Conservation (phyloP, 2,113 vertebrate species). For the Hucho hucho region DNA sequence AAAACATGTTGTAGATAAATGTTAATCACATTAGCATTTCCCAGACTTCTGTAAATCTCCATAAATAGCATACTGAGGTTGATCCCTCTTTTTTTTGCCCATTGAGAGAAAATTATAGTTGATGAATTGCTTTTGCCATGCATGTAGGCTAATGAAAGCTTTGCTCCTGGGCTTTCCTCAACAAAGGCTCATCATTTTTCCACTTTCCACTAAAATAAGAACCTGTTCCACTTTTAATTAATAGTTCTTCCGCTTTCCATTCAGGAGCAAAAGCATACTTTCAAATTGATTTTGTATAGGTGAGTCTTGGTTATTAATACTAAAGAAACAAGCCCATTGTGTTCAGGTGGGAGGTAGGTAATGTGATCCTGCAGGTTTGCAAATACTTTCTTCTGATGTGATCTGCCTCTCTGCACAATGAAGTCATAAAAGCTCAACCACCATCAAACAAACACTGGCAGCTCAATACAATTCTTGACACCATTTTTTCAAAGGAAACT, state of each 20-base stretch:
- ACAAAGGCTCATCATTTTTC: constrained; percentile 77
- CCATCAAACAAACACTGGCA: constrained; percentile 22
- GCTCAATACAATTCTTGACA: constrained; percentile 48
- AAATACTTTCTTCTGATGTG: constrained; percentile 55
- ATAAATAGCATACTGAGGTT: constrained; percentile 80
- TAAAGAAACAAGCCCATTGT: constrained; percentile 66
- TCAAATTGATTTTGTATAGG: constrained; percentile 70
- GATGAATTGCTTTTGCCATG: constrained; percentile 81
- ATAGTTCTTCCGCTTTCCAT: constrained; percentile 73
- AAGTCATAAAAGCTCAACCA: constrained; percentile 16
- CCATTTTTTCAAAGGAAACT: constrained; percentile 5
- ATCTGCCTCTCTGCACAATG: constrained; percentile 28
- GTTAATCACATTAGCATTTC: constrained; percentile 83
- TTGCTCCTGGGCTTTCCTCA: constrained; percentile 79
- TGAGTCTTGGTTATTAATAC: constrained; percentile 66
- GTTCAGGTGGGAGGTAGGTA: constrained; percentile 62
- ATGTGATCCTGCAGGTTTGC: constrained; percentile 64
- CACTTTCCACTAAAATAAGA: constrained; percentile 79
- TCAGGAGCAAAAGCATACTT: constrained; percentile 67
- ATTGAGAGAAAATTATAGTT: constrained; percentile 78
- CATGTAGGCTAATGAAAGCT: constrained; percentile 80
- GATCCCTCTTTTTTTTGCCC: constrained; percentile 76
- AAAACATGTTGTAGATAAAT: constrained; percentile 81
- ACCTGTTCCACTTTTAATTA: constrained; percentile 83
- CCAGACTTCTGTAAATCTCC: constrained; percentile 80